A percentile compares a stretch with the other conserved stretches of the same genome.
Conservation (phyloP, 37 sponge, comb jelly and placozoan species). For the Amphimedon queenslandica region DNA sequence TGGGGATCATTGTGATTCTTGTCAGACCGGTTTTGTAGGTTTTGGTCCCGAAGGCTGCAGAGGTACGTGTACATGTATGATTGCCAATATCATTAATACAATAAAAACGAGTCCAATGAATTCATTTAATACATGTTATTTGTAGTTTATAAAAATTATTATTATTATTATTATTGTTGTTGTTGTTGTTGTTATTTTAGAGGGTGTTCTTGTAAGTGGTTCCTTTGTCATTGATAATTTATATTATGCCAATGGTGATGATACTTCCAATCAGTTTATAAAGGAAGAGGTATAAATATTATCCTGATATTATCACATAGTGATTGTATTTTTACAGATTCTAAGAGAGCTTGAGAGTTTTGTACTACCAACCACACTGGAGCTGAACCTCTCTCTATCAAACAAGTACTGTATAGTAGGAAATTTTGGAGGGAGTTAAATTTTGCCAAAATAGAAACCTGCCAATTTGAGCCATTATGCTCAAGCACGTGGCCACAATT, state of each 20-base stretch:
- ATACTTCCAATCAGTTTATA: not conserved
- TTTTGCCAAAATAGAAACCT: too few relatives aligned
- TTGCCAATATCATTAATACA: not conserved
- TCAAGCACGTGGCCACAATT: too few relatives aligned
- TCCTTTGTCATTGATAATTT: not conserved
- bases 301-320: not conserved
- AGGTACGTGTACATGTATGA: slow-evolving; percentile 8
- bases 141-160: too few relatives aligned
- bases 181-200: slow-evolving; percentile 8
- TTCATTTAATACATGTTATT: too few relatives aligned
- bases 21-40: slow-evolving; percentile 16
- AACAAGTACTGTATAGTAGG: not conserved
- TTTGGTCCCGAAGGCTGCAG: slow-evolving; percentile 31
- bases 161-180: not conserved
- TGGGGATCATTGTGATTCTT: slow-evolving; percentile 36
- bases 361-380: not conserved
- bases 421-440: too few relatives aligned
- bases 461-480: too few relatives aligned
- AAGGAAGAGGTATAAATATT: not conserved
- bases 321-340: not conserved
- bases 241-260: not conserved
- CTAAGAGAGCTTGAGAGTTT: not conserved
- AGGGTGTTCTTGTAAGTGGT: slow-evolving; percentile 10
- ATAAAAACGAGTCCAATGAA: too few relatives aligned
- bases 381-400: not conserved